Evolutionary conservation across 2,888 invertebrate genomes (phyloP), one percentile per base, ranked within the genome.

Genomic region (Metopia argyrocephala): DNA sequence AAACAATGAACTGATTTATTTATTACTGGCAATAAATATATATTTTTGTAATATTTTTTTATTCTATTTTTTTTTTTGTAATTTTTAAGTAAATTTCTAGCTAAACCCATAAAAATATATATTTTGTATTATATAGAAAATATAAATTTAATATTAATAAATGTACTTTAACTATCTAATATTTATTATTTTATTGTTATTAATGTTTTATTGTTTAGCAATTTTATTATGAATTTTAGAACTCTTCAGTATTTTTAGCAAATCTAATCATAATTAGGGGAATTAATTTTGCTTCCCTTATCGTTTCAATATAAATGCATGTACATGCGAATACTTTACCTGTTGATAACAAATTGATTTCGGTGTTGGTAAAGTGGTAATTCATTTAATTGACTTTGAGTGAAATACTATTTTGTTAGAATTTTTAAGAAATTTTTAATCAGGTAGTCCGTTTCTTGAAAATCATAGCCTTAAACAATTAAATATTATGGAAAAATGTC

Each of bases 1-100:
- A 84, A 27, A 75, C 65, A 6, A 7, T 83, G 6, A 68, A 85
- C 82, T 85, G 85, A 71, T 71, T 62, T n/a, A 0, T n/a, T 48
- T 52, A 56, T n/a, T n/a, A 27, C 46, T 38, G 6, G 28, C 25
- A 7, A 61, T 46, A 54, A 28, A 31, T 2, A 28, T 65, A n/a
- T 18, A 18, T 65, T 48, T 70, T 71, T 71, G n/a, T 71, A 31
- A 12, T 15, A 45, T 38, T 20, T 21, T n/a, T n/a, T 48, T 61
- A 12, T 31, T 20, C n/a, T 64, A 54, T 5, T 20, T 64, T 38
- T 27, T 71, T 54, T 54, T 25, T 38, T 21, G n/a, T n/a, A n/a
- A n/a, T n/a, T 56, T 75, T 57, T 38, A n/a, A 28, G 45, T 64
- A 23, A 38, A 6, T 15, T 38, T 38, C 9, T 38, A 38, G 15